These are phyloP conservation scores for Cepphus grylle DNA, from an alignment of 2,113 vertebrate species.

Conservation along the genomic window DNA sequence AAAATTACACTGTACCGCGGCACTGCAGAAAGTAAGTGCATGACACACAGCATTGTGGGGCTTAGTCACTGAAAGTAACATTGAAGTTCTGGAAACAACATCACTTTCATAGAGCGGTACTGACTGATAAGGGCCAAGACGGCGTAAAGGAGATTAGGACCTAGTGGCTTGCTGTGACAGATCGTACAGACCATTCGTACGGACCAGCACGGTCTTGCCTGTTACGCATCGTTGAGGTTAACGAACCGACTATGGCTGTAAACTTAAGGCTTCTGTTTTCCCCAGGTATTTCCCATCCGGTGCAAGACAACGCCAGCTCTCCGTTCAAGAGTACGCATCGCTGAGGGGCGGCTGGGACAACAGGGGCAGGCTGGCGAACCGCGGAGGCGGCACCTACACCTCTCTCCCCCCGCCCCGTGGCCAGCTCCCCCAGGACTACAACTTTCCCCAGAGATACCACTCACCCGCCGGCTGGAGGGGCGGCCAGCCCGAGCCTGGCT, in stretches of 20 bases:
- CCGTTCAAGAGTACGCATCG: fast-evolving
- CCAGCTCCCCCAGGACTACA: background rate
- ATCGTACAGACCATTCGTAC: fast-evolving
- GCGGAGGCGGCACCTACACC: background rate
- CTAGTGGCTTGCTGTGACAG: background rate
- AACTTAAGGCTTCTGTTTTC: fast-evolving
- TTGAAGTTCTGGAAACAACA: background rate
- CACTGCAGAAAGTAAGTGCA: background rate
- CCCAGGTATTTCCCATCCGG: fast-evolving
- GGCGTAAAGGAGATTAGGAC: fast-evolving
- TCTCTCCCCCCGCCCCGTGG: too few relatives aligned
- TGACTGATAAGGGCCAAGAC: fast-evolving
- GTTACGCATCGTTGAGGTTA: fast-evolving
- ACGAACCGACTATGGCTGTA: fast-evolving
- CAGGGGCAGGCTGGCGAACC: fast-evolving
- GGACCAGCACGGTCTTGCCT: too few relatives aligned
- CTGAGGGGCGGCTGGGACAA: fast-evolving
- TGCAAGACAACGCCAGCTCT: too few relatives aligned
- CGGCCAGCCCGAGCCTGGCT: background rate
- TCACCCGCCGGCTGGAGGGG: too few relatives aligned
- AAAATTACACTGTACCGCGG: fast-evolving
- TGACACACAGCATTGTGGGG: fast-evolving
- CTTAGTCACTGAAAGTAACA: too few relatives aligned
- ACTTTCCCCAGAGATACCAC: fast-evolving
- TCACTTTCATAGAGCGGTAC: fast-evolving